phyloP scores from a whole-genome alignment of 92 coral and sea anemone genomes.

The Epizoanthus stellaris region DNA sequence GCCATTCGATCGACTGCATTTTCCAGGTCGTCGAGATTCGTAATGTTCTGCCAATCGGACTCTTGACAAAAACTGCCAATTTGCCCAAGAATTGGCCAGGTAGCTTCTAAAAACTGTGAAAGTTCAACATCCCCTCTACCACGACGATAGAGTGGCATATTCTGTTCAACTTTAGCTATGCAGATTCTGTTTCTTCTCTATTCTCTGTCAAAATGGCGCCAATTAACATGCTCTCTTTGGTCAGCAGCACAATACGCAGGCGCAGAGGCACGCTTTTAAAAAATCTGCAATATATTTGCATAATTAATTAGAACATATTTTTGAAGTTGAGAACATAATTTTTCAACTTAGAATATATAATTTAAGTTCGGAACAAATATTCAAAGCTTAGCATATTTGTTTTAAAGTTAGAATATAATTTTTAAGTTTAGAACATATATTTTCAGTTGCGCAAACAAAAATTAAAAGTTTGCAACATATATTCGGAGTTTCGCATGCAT shows the following conservation, averaged over 20 bases:
- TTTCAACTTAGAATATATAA: slow-evolving; percentile 3
- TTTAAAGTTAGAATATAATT: too few species aligned
- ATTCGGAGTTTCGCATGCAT: neutral
- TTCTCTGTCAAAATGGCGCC: neutral
- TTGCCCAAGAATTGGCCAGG: slow-evolving; percentile 39
- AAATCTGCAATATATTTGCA: neutral
- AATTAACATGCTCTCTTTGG: neutral
- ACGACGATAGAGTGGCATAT: slow-evolving; percentile 37
- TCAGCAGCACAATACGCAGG: slow-evolving; percentile 10
- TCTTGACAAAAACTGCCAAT: slow-evolving; percentile 31
- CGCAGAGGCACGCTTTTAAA: neutral
- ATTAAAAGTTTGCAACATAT: neutral
- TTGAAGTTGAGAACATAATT: slow-evolving; percentile 17
- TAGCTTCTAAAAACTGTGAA: slow-evolving; percentile 11
- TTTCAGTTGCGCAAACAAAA: neutral
- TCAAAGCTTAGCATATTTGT: neutral
- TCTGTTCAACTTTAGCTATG: neutral
- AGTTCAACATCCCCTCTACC: slow-evolving; percentile 38
- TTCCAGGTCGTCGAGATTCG: slow-evolving; percentile 27
- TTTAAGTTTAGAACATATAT: neutral
- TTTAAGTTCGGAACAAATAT: neutral
- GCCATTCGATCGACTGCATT: slow-evolving; percentile 32
- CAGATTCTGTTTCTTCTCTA: neutral
- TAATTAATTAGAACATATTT: slow-evolving; percentile 1
- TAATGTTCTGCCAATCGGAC: slow-evolving; percentile 3